Evolutionary conservation across 2,888 invertebrate species (phyloP), one percentile per base, ranked within the genome.

Genomic region (Stegophylla sp.): DNA sequence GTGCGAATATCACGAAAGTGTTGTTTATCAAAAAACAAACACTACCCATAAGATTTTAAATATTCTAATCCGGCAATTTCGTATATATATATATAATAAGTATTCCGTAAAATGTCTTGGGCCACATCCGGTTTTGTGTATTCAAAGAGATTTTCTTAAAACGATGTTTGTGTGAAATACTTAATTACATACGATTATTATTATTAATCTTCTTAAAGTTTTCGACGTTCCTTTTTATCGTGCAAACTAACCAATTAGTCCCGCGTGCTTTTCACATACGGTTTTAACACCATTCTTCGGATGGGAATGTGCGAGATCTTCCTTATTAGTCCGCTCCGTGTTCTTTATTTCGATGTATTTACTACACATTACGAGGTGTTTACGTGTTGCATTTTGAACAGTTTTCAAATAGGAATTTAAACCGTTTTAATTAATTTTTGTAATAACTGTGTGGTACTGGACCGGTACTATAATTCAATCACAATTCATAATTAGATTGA

Each of bases 171-270:
- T n/a, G n/a, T n/a, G n/a, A n/a, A 10, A 67, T 3, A 67, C 51
- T 53, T 53, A 34, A 71, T n/a, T 20, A 12, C 56, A 48, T 20
- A 72, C 5, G n/a, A 56, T 43, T 72, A 56, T 43, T 72, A 56
- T 43, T 59, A 59, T 26, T 72, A 72, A 72, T 43, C 72, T 43
- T 26, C 72, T 72, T 72, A 59, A 13, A 43, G 56, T 9, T 72
- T 56, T 43, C 17, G 17, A n/a, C 56, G n/a, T 72, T 72, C 26
- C n/a, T 56, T 43, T 72, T 45, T 43, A n/a, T 20, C 17, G 10
- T 12, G 43, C 59, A 13, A 7, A 20, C 23, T 34, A 5, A 26
- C 26, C 17, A 59, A 72, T 59, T 72, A 59, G 43, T 26, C 41
- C 12, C 43, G 1, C n/a, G 23, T 23, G 56, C 20, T 23, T 20